Conservation (phyloP, 2,888 invertebrate species). For the Cerceris ruficornis region DNA sequence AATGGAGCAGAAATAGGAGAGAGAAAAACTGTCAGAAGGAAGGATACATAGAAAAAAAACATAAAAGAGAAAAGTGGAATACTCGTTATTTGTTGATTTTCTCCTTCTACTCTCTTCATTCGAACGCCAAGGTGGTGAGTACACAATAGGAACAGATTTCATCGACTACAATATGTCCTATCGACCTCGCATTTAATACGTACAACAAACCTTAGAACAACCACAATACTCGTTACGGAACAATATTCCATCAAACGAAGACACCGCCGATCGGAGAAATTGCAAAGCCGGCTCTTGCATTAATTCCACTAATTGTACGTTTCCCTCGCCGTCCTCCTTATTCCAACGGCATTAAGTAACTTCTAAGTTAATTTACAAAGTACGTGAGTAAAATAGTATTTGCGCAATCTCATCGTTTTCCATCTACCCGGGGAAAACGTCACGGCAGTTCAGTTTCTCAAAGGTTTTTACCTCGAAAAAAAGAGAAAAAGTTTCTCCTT, state of each 20-base stretch:
- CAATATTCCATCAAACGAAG: slow-evolving; percentile 2
- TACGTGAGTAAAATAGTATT: slow-evolving; percentile 7
- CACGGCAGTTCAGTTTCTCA: neutral
- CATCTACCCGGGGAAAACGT: neutral
- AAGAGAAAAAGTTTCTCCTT: neutral
- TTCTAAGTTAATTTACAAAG: slow-evolving; percentile 24
- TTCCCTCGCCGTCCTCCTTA: slow-evolving; percentile 5
- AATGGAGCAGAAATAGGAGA: neutral
- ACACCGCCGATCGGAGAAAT: neutral
- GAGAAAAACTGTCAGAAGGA: neutral
- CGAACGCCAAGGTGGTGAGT: neutral
- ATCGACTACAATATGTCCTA: neutral
- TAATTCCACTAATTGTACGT: slow-evolving; percentile 23
- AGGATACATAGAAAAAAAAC: neutral
- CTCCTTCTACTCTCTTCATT: neutral
- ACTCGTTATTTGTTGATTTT: neutral
- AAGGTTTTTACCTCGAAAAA: too few relatives aligned
- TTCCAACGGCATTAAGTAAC: too few relatives aligned
- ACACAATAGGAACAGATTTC: too few relatives aligned
- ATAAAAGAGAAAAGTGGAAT: neutral
- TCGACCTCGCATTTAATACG: neutral
- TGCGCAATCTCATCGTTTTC: neutral
- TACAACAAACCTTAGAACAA: neutral
- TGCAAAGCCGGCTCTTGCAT: slow-evolving; percentile 4
- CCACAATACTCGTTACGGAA: neutral